A percentile compares a stretch with the other conserved stretches of the same genome.
These are phyloP conservation scores for Drosophila aldrichi DNA, from an alignment of 2,888 invertebrate genomes.

Conservation along the genomic window DNA sequence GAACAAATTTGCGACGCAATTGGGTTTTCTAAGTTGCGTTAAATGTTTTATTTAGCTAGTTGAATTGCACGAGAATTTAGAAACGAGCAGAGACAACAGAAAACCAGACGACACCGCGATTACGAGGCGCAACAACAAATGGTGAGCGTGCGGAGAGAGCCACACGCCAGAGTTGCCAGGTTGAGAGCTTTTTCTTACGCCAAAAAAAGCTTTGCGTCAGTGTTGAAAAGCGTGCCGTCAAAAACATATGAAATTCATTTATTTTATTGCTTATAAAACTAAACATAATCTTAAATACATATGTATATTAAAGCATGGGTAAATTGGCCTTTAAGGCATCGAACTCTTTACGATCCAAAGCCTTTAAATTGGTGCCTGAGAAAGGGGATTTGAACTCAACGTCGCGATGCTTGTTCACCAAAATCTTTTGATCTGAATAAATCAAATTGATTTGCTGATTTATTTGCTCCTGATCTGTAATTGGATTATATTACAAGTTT, in stretches of 20 bases:
- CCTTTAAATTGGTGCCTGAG: conserved; percentile 83
- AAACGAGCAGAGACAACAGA: conserved; percentile 60
- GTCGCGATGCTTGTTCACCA: conserved; percentile 84
- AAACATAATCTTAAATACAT: background rate
- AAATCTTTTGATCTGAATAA: conserved; percentile 83
- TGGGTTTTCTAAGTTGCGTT: conserved; percentile 23
- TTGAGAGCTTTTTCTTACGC: conserved; percentile 16
- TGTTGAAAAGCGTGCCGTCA: conserved; percentile 29
- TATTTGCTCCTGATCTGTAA: conserved; percentile 83
- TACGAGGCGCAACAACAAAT: conserved; percentile 71
- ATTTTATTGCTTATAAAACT: conserved; percentile 20
- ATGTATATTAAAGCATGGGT: conserved; percentile 68
- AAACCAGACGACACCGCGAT: conserved; percentile 69
- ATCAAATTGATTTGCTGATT: conserved; percentile 83
- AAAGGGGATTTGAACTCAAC: conserved; percentile 82
- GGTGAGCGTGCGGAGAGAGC: conserved; percentile 53
- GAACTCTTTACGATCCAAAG: conserved; percentile 82
- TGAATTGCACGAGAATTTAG: conserved; percentile 55
- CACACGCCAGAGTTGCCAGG: conserved; percentile 46
- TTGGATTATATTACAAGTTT: background rate
- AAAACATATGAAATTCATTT: conserved; percentile 8
- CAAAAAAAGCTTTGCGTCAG: conserved; percentile 55
- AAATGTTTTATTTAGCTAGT: conserved; percentile 36
- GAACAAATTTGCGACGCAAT: conserved; percentile 43
- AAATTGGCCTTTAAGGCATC: conserved; percentile 80